A percentile compares a stretch with the other conserved stretches of the same genome.
Evolutionary conservation across 1,140 invertebrate species (phyloP).

Genomic region (Wiebesia pumilae): DNA sequence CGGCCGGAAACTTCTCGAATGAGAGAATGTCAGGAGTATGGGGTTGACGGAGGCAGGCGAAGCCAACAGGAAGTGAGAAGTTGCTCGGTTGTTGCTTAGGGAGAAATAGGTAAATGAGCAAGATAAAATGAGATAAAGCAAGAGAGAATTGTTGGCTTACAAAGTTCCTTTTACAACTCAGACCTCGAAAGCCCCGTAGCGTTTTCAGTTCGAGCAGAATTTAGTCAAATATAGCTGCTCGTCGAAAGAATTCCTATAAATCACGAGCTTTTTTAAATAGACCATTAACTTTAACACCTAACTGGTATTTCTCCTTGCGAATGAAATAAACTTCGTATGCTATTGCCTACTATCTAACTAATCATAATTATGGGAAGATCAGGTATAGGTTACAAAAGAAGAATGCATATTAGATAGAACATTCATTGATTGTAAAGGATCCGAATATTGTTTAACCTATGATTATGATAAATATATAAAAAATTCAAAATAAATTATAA

Average conservation of each 20-base stretch:
- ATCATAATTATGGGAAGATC: not conserved
- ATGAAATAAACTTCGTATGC: slow-evolving; percentile 18
- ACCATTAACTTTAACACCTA: slow-evolving; percentile 42
- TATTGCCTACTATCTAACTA: not conserved
- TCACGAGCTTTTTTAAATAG: slow-evolving; percentile 34
- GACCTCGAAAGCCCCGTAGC: slow-evolving; percentile 47
- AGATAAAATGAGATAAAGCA: slow-evolving; percentile 38
- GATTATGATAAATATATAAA: not conserved
- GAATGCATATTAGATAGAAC: not conserved
- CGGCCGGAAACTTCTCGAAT: slow-evolving; percentile 51
- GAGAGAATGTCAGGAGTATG: slow-evolving; percentile 48
- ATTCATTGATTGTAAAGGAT: not conserved
- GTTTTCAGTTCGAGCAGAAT: slow-evolving; percentile 48
- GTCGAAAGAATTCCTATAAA: slow-evolving; percentile 52
- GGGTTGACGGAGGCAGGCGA: not conserved
- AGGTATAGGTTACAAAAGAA: not conserved
- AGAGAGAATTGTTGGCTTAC: slow-evolving; percentile 49
- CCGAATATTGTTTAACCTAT: not conserved
- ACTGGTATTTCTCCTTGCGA: not conserved
- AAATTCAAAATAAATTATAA: not conserved
- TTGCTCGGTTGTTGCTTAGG: slow-evolving; percentile 49
- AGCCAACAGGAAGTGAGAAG: slow-evolving; percentile 51
- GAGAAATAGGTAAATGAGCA: slow-evolving; percentile 20
- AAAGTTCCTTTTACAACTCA: slow-evolving; percentile 52
- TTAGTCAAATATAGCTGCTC: slow-evolving; percentile 54